A percentile compares a stretch with the other conserved stretches of the same genome.
phyloP scores from a whole-genome alignment of 2,797 vertebrate genomes.

The Remorina albescens region DNA sequence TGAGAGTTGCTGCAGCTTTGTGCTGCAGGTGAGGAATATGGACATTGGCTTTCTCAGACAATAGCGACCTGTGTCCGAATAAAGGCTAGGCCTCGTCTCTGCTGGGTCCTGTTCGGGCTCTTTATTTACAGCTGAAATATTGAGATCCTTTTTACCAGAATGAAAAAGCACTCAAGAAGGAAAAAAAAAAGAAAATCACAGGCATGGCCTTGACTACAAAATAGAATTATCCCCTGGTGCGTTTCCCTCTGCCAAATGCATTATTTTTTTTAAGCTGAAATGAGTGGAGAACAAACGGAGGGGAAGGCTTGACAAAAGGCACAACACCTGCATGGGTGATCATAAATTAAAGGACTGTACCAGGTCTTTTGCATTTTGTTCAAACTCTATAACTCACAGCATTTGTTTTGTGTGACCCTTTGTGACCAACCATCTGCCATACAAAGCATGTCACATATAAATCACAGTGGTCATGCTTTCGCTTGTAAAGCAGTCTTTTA shows the following conservation, averaged over 20 bases:
- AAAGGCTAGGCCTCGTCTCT: conserved; percentile 60
- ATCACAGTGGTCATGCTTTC: not conserved
- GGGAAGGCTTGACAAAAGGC: conserved; percentile 39
- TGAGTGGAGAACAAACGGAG: conserved; percentile 22
- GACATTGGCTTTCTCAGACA: conserved; percentile 56
- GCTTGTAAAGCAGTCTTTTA: not conserved
- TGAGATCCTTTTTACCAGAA: conserved; percentile 65
- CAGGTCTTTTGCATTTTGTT: not conserved
- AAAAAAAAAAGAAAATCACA: not conserved
- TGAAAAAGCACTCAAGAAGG: conserved; percentile 53
- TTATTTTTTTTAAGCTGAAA: conserved; percentile 43
- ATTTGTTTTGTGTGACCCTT: not conserved
- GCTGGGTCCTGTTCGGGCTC: conserved; percentile 55
- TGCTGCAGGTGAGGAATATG: conserved; percentile 69
- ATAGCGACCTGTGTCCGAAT: conserved; percentile 48
- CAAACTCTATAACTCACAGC: not conserved
- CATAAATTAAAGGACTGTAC: conserved; percentile 35
- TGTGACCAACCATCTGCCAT: not conserved
- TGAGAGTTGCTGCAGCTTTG: conserved; percentile 55
- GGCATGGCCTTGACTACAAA: conserved; percentile 46
- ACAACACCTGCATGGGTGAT: conserved; percentile 55
- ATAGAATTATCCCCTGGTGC: conserved; percentile 60
- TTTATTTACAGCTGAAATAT: conserved; percentile 80
- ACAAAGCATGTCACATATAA: not conserved
- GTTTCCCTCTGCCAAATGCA: conserved; percentile 42